These are phyloP conservation scores for Acipenser ruthenus DNA, from an alignment of 2,797 vertebrate genomes.

Conservation along the genomic window DNA sequence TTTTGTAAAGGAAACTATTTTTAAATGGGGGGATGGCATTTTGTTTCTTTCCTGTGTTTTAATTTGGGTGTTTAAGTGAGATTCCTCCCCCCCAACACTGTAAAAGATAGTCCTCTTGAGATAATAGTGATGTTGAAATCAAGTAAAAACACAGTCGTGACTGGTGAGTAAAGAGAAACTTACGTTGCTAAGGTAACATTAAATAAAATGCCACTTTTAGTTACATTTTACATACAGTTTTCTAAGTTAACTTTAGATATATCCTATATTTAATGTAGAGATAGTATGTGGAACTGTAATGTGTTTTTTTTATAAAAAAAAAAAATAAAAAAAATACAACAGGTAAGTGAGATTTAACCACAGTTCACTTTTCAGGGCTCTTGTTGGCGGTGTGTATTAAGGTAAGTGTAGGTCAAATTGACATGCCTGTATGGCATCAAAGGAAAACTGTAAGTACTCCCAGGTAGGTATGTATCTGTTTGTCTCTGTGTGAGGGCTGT, in stretches of 20 bases:
- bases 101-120: slow-evolving; percentile 71
- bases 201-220: slow-evolving; percentile 36
- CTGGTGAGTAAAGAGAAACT: slow-evolving; percentile 75
- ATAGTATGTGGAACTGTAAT: slow-evolving; percentile 62
- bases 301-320: slow-evolving; percentile 37
- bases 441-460: slow-evolving; percentile 20
- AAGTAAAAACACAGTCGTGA: slow-evolving; percentile 59
- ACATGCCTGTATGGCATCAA: not conserved
- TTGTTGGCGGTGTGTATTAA: slow-evolving; percentile 30
- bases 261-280: slow-evolving; percentile 18
- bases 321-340: slow-evolving; percentile 43
- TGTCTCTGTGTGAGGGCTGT: too few relatives aligned
- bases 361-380: slow-evolving; percentile 52
- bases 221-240: slow-evolving; percentile 45
- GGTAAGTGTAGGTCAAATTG: slow-evolving; percentile 56
- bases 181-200: slow-evolving; percentile 66
- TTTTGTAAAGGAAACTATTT: too few relatives aligned
- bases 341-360: slow-evolving; percentile 65
- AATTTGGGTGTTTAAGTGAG: too few relatives aligned
- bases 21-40: too few relatives aligned
- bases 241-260: slow-evolving; percentile 39
- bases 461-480: slow-evolving; percentile 21
- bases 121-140: slow-evolving; percentile 76
- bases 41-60: too few relatives aligned
- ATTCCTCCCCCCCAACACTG: slow-evolving; percentile 38